Percentiles rank a stretch among this genome's conserved stretches.
Conservation (phyloP, 2,113 vertebrate genomes). For the Ictalurus punctatus region DNA sequence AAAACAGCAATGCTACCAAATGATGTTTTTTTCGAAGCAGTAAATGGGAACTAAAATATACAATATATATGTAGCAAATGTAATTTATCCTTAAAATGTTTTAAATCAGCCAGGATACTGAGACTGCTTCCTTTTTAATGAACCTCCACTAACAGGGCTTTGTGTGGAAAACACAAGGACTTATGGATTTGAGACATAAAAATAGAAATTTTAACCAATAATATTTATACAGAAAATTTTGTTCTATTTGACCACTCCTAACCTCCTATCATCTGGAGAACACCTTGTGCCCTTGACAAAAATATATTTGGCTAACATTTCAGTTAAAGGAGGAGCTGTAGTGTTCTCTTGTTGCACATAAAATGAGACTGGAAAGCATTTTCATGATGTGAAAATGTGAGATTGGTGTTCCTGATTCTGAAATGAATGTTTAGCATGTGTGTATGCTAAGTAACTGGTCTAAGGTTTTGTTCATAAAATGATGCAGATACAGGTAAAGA, state of each 20-base stretch:
- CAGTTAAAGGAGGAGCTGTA: neutral
- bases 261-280: neutral
- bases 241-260: neutral
- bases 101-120: neutral
- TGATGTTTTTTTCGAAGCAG: slow-evolving; percentile 4
- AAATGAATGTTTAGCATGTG: neutral
- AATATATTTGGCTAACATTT: neutral
- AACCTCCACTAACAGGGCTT: neutral
- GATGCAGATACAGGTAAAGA: neutral
- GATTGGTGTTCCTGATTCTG: neutral
- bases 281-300: neutral
- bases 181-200: neutral
- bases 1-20: slow-evolving; percentile 1
- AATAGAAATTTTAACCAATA: neutral
- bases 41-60: too few relatives aligned
- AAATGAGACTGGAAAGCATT: neutral
- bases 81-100: neutral
- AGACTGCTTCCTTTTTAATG: neutral
- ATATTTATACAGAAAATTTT: too few relatives aligned
- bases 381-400: neutral
- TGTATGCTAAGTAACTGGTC: neutral
- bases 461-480: neutral
- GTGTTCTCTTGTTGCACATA: neutral
- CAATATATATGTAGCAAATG: too few relatives aligned
- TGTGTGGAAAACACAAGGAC: neutral